A percentile compares a stretch with the other conserved stretches of the same genome.
These are phyloP conservation scores for Leptinotarsa undecemlineata DNA, from an alignment of 1,140 invertebrate species.

Conservation along the genomic window DNA sequence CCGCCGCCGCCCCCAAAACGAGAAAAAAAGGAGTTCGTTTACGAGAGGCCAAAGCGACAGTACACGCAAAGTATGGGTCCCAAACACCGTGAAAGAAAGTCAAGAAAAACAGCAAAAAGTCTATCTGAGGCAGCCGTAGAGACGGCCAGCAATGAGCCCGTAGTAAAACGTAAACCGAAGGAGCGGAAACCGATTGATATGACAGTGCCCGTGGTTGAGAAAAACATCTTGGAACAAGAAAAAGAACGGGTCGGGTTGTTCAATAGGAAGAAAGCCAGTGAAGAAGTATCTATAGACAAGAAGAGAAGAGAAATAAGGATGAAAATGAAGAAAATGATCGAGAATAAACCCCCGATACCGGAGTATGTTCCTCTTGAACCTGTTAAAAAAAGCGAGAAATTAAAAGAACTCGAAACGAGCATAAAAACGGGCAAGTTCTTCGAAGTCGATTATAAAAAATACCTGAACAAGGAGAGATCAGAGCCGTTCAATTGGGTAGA, in stretches of 20 bases:
- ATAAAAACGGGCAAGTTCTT: constrained; percentile 53
- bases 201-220: constrained; percentile 46
- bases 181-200: constrained; percentile 45
- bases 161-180: constrained; percentile 6
- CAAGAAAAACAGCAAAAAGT: constrained; percentile 36
- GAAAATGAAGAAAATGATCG: constrained; percentile 43
- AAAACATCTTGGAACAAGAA: constrained; percentile 48
- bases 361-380: constrained; percentile 50
- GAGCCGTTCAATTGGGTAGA: constrained; percentile 49
- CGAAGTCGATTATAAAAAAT: constrained; percentile 51
- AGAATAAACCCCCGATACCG: constrained; percentile 35
- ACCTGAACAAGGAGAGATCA: constrained; percentile 41
- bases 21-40: constrained; percentile 48
- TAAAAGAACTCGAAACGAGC: constrained; percentile 48
- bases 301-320: constrained; percentile 46
- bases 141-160: not conserved
- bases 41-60: constrained; percentile 50
- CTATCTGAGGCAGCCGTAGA: constrained; percentile 9
- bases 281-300: constrained; percentile 47
- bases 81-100: constrained; percentile 44
- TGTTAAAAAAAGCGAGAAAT: constrained; percentile 51
- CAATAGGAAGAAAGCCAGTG: constrained; percentile 48
- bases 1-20: constrained; percentile 42
- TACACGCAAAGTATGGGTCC: constrained; percentile 47
- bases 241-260: constrained; percentile 49